phyloP scores from a whole-genome alignment of 2,113 vertebrate genomes.

The Oreochromis aureus region DNA sequence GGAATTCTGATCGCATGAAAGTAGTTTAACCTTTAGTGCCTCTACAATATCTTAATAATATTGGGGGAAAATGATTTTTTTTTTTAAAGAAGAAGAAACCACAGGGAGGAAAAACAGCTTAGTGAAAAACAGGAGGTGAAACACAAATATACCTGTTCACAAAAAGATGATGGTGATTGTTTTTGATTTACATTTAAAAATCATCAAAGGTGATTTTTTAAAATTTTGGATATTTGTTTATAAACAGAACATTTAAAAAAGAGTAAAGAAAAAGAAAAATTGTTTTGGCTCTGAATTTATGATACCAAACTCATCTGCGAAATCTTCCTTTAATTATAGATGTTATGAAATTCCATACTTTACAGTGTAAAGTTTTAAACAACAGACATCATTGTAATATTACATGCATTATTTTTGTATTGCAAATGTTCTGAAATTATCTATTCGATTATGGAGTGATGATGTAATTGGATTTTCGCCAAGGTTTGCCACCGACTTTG shows the following conservation, averaged over 20 bases:
- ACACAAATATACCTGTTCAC: not conserved
- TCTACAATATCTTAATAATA: not conserved
- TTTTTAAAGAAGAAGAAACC: not conserved
- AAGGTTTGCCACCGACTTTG: not conserved
- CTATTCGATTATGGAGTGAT: not conserved
- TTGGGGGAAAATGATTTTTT: not conserved
- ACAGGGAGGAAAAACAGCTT: not conserved
- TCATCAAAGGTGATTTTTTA: not conserved
- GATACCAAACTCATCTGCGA: not conserved
- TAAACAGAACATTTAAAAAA: not conserved
- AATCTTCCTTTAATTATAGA: not conserved
- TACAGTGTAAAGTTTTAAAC: not conserved
- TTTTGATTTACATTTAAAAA: not conserved
- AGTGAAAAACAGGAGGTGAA: not conserved
- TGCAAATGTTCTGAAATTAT: not conserved
- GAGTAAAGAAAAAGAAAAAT: not conserved
- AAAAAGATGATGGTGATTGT: not conserved
- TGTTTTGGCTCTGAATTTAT: not conserved
- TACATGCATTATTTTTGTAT: not conserved
- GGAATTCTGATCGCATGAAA: not conserved
- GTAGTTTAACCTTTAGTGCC: not conserved
- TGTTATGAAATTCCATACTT: not conserved
- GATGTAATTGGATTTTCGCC: not conserved
- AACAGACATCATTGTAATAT: not conserved
- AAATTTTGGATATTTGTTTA: not conserved